These are phyloP conservation scores for Malthinus seriepunctatus DNA, from an alignment of 2,888 invertebrate species.

Conservation along the genomic window DNA sequence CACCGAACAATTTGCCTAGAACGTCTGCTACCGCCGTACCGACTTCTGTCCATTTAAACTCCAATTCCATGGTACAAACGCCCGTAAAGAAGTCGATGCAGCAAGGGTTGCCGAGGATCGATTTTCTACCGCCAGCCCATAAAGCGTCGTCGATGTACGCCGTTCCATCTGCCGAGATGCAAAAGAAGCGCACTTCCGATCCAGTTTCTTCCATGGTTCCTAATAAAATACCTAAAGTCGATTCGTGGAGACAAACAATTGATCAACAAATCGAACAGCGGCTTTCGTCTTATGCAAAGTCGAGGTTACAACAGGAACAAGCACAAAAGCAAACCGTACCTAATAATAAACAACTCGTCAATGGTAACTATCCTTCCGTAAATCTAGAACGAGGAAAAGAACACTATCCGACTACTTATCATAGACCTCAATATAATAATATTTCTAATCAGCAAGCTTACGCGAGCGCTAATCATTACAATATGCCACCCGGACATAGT, in stretches of 20 bases:
- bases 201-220: slow-evolving; percentile 46
- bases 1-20: neutral
- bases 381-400: slow-evolving; percentile 40
- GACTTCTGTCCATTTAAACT: slow-evolving; percentile 36
- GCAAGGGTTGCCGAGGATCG: slow-evolving; percentile 43
- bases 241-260: slow-evolving; percentile 59
- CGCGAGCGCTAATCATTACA: slow-evolving; percentile 37
- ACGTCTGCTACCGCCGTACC: slow-evolving; percentile 37
- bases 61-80: slow-evolving; percentile 13
- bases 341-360: slow-evolving; percentile 37
- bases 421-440: slow-evolving; percentile 42
- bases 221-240: slow-evolving; percentile 57
- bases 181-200: slow-evolving; percentile 51
- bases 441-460: slow-evolving; percentile 19
- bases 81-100: slow-evolving; percentile 27
- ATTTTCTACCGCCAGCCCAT: slow-evolving; percentile 38
- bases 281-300: slow-evolving; percentile 51
- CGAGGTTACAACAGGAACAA: slow-evolving; percentile 33
- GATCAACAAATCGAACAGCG: slow-evolving; percentile 62
- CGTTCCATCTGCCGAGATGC: slow-evolving; percentile 33
- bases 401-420: slow-evolving; percentile 35
- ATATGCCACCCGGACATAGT: slow-evolving; percentile 41
- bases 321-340: slow-evolving; percentile 27
- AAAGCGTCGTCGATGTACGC: slow-evolving; percentile 35
- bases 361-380: slow-evolving; percentile 34